Evolutionary conservation across 2,113 vertebrate genomes (phyloP).

Genomic region (Trogon surrucura): DNA sequence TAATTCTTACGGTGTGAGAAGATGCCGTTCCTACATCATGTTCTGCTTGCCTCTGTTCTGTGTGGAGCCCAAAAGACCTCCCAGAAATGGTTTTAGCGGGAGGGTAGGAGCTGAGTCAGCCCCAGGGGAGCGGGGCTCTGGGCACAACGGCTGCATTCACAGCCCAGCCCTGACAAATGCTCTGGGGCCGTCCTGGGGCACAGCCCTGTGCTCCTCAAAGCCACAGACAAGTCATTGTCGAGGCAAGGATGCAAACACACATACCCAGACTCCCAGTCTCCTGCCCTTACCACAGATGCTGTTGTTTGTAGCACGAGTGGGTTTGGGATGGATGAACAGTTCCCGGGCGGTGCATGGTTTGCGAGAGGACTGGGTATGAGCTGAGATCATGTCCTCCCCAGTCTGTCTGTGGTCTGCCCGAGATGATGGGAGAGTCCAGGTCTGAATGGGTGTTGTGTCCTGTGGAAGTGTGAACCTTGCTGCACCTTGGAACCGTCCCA

Average conservation of each 20-base stretch:
- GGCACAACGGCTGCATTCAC: neutral
- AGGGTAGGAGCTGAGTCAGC: neutral
- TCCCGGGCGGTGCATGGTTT: neutral
- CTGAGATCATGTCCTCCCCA: neutral
- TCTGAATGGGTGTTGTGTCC: fast-evolving
- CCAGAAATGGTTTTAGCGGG: neutral
- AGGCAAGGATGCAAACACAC: fast-evolving
- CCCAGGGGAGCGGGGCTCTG: neutral
- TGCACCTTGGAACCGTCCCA: neutral
- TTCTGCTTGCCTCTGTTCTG: neutral
- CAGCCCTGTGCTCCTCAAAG: neutral
- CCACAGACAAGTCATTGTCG: slow-evolving; percentile 25
- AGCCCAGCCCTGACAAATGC: neutral
- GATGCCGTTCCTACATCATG: neutral
- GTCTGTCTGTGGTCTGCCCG: neutral
- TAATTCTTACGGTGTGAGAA: fast-evolving
- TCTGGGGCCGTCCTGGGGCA: fast-evolving
- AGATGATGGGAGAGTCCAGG: neutral
- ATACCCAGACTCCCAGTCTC: neutral
- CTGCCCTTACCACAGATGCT: slow-evolving; percentile 8
- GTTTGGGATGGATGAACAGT: neutral
- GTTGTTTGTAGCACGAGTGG: neutral
- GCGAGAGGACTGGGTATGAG: neutral
- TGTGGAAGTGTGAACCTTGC: neutral
- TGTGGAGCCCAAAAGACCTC: neutral